Evolutionary conservation across 2,113 vertebrate species (phyloP), one percentile per base, ranked within the genome.

Genomic region (Lophotis ruficrista): DNA sequence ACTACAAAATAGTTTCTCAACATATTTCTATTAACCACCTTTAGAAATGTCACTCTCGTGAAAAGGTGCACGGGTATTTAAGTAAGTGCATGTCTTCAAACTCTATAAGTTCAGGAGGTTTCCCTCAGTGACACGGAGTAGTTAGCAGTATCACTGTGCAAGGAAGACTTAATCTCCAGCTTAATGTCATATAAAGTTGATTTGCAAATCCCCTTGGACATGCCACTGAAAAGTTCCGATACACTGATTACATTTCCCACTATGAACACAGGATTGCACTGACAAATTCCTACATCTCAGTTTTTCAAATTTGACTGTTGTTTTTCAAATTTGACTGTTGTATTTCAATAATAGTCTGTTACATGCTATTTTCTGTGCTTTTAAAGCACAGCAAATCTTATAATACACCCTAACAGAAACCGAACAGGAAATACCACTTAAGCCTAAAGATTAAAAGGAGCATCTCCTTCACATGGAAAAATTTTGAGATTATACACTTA

Each of bases 331-430:
- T 43, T 65, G 58, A n/a, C 38, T 37, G 12, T 41, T 51, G 17
- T 68, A 27, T 60, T 73, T 83, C n/a, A 77, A 48, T 65, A 87
- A 33, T 7, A 65, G 7, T 33, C 35, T 70, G 14, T 27, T 54
- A 24, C 28, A 57, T 24, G 14, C 4, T 22, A 27, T 60, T 48
- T 69, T 70, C 30, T 3, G 1, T 0, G 0, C 10, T 56, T 37
- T 69, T 68, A 51, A 85, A 66, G 43, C 21, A 65, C 22, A 43
- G 20, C 2, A 88, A 82, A 76, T 51, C 21, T 60, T 83, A 61
- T 41, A 64, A 57, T 27, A 83, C 14, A 45, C 25, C 23, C 30
- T 33, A 79, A 37, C 6, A 83, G 28, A 90, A 65, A 61, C 10
- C 3, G 45, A 69, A 72, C 31, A 84, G n/a, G 38, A 91, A 92